A percentile compares a stretch with the other conserved stretches of the same genome.
Conservation (phyloP, 2,113 vertebrate species). For the Ammospiza nelsoni region DNA sequence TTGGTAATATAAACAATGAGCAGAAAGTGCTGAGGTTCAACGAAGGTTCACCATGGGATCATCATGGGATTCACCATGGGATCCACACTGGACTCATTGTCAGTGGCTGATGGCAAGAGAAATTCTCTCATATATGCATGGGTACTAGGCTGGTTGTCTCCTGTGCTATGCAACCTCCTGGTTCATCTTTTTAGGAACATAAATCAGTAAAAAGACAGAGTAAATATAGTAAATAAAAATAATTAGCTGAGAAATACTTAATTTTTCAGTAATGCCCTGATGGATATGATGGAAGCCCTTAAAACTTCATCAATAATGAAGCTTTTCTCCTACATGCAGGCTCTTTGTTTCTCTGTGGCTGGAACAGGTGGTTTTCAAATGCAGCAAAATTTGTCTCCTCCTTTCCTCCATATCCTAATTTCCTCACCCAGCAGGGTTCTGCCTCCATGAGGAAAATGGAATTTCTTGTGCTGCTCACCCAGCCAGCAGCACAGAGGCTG, state of each 20-base stretch:
- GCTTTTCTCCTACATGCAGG: neutral
- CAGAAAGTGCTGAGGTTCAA: neutral
- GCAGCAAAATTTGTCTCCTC: neutral
- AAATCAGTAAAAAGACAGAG: neutral
- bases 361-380: neutral
- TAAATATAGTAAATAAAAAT: neutral
- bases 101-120: neutral
- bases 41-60: no score
- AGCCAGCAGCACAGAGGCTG: neutral
- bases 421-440: slow-evolving; percentile 19
- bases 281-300: neutral
- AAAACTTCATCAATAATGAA: neutral
- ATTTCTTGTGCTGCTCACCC: neutral
- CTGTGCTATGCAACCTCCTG: neutral
- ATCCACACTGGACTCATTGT: neutral
- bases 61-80: no score
- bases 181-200: neutral
- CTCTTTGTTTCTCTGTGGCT: neutral
- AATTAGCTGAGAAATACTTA: neutral
- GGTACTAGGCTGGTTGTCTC: neutral
- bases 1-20: neutral
- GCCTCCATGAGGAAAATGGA: neutral
- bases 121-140: neutral
- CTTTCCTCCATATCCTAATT: neutral
- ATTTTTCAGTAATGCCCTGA: neutral